Conservation (phyloP, 2,113 vertebrate genomes). For the Menidia beryllina region DNA sequence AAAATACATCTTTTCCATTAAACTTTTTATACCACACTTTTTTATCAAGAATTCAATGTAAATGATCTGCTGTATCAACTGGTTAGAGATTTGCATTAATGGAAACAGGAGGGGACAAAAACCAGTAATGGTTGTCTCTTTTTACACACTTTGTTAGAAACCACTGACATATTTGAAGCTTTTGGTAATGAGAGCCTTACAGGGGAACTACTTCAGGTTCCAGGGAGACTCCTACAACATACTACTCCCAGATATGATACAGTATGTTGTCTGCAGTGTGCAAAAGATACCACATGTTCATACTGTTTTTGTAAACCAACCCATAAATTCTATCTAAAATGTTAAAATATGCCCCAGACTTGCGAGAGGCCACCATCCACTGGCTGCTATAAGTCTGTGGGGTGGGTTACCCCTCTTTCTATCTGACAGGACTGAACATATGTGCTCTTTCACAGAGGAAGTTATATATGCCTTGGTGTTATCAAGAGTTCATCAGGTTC, state of each 20-base stretch:
- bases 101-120: background rate
- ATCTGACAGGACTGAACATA: background rate
- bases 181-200: background rate
- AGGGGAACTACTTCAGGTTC: background rate
- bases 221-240: background rate
- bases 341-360: background rate
- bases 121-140: background rate
- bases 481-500: constrained; percentile 5
- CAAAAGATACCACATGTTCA: too few species aligned
- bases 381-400: background rate
- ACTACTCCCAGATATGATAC: background rate
- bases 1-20: too few species aligned
- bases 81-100: too few species aligned
- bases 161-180: background rate
- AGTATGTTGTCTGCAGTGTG: background rate
- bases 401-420: background rate
- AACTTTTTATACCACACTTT: too few species aligned
- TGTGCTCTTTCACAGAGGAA: constrained; percentile 10
- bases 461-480: background rate
- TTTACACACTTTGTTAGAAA: background rate
- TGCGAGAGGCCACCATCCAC: background rate
- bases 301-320: background rate
- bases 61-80: too few species aligned
- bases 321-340: background rate
- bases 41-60: too few species aligned